phyloP scores from a whole-genome alignment of 2,888 invertebrate species.

The Athalia cordata region DNA sequence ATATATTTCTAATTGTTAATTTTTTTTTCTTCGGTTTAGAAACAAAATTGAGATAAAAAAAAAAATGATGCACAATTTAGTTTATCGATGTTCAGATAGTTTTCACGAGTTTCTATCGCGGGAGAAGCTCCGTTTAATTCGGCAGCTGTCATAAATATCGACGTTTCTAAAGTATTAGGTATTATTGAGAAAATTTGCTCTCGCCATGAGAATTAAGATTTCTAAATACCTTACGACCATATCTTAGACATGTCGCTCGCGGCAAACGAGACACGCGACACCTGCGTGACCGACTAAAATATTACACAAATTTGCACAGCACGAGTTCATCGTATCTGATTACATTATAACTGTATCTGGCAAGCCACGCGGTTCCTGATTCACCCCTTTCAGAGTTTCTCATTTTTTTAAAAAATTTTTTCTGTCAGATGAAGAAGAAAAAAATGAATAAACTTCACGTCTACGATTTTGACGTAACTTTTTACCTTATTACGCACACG shows the following conservation, averaged over 20 bases:
- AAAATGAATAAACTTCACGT: too few species aligned
- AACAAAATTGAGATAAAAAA: too few species aligned
- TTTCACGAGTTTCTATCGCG: background rate
- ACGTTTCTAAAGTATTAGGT: slow-evolving; percentile 18
- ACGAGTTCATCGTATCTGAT: background rate
- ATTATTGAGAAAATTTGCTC: slow-evolving; percentile 16
- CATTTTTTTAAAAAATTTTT: too few species aligned
- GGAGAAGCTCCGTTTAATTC: background rate
- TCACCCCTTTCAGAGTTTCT: background rate
- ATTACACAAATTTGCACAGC: background rate
- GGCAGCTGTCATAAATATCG: slow-evolving; percentile 1
- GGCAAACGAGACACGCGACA: background rate
- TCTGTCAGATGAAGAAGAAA: too few species aligned
- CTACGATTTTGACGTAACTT: too few species aligned
- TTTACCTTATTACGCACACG: too few species aligned
- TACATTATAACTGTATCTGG: too few species aligned
- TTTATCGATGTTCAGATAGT: background rate
- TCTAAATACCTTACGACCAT: slow-evolving; percentile 23
- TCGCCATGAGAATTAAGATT: slow-evolving; percentile 5
- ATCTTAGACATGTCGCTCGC: background rate
- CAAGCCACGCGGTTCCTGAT: too few species aligned
- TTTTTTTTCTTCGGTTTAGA: too few species aligned
- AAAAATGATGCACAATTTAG: background rate
- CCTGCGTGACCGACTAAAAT: background rate
- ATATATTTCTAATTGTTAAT: too few species aligned